Percentiles rank a stretch among this genome's conserved stretches.
These are phyloP conservation scores for Onychostoma macrolepis DNA, from an alignment of 2,113 vertebrate genomes.

Conservation along the genomic window DNA sequence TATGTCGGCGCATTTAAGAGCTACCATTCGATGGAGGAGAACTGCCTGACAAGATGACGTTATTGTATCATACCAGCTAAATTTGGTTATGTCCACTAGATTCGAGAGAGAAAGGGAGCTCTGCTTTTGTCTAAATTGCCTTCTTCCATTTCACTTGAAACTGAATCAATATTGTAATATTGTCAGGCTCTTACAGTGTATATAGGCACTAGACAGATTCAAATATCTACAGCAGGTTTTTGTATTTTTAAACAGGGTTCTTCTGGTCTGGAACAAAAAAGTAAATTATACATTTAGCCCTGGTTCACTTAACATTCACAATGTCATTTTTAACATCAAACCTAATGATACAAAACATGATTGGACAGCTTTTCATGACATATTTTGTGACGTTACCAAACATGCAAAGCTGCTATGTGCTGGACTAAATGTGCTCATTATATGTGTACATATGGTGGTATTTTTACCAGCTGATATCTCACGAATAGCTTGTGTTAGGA, in stretches of 20 bases:
- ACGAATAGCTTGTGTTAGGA: not conserved
- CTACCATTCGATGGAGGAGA: not conserved
- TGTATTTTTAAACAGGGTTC: conserved; percentile 17
- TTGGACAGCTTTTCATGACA: not conserved
- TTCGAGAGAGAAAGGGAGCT: conserved; percentile 15
- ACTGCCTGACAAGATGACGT: conserved; percentile 7
- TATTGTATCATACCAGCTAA: not conserved
- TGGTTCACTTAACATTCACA: not conserved
- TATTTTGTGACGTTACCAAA: not conserved
- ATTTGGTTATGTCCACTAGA: not conserved
- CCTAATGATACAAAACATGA: not conserved
- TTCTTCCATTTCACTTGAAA: conserved; percentile 12
- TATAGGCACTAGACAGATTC: conserved; percentile 8
- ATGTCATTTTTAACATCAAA: not conserved
- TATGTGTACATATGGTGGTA: not conserved
- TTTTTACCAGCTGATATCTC: not conserved
- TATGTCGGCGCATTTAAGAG: conserved; percentile 3
- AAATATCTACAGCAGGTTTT: not conserved
- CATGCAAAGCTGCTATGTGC: not conserved
- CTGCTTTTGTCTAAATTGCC: conserved; percentile 11
- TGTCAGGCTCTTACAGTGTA: conserved; percentile 9
- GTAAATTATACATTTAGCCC: not conserved
- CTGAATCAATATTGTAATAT: conserved; percentile 50
- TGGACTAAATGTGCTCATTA: not conserved
- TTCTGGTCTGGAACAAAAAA: not conserved